Conservation (phyloP, 2,888 invertebrate species). For the Ormyrus nitidulus region DNA sequence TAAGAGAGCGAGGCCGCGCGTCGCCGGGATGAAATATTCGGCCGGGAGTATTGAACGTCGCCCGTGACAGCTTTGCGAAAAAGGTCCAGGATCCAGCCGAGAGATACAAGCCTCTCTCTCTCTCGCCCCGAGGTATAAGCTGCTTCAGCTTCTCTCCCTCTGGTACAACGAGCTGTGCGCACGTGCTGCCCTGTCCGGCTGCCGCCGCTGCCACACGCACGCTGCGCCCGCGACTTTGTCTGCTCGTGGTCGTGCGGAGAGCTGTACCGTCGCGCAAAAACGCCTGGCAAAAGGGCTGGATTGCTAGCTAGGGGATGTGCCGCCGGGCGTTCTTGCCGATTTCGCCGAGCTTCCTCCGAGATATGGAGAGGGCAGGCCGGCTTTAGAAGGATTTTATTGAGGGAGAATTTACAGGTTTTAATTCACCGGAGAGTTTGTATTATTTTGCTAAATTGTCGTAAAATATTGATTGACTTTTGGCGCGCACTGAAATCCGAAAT, state of each 20-base stretch:
- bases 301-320: neutral
- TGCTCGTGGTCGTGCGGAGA: neutral
- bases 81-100: constrained; percentile 29
- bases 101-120: neutral
- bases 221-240: constrained; percentile 29
- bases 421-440: no score
- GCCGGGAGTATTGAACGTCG: constrained; percentile 51
- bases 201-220: constrained; percentile 43
- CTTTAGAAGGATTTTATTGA: no score
- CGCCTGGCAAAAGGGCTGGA: constrained; percentile 64
- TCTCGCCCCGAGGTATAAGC: neutral
- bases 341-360: no score
- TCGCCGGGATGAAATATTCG: constrained; percentile 50
- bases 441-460: no score
- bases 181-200: constrained; percentile 40
- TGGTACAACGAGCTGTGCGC: constrained; percentile 34
- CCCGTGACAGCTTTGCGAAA: constrained; percentile 56
- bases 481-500: no score
- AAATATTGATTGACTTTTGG: no score
- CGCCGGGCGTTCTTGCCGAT: no score
- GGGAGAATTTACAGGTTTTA: no score
- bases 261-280: constrained; percentile 44
- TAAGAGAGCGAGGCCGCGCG: neutral
- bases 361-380: no score
- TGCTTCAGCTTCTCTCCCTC: constrained; percentile 43